Conservation (phyloP, 2,888 invertebrate species). For the Thereva nobilitata region DNA sequence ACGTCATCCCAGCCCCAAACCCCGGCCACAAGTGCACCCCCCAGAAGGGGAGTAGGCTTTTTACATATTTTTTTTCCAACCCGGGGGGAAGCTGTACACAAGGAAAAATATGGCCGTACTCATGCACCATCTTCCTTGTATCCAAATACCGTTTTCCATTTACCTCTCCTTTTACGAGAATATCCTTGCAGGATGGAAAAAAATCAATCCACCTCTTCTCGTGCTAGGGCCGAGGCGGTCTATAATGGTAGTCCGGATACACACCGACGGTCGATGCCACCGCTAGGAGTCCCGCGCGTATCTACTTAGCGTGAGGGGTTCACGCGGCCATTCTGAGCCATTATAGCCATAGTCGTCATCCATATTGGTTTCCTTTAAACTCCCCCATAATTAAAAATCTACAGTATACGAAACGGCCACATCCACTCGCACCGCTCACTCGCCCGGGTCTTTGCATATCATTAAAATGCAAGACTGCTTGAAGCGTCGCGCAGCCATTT, state of each 20-base stretch:
- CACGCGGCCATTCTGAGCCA: constrained; percentile 28
- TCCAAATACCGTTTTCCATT: constrained; percentile 16
- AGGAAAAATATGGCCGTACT: constrained; percentile 29
- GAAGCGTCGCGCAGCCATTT: not conserved
- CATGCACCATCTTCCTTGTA: constrained; percentile 22
- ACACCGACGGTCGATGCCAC: constrained; percentile 5
- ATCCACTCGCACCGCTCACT: constrained; percentile 14
- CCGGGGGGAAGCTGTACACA: constrained; percentile 14
- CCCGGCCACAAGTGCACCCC: constrained; percentile 6
- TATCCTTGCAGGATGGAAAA: constrained; percentile 28
- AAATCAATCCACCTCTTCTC: not conserved
- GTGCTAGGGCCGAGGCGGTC: no score
- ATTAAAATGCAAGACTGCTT: constrained; percentile 3
- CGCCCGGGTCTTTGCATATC: not conserved
- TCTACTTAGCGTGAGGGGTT: constrained; percentile 19
- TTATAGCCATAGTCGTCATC: constrained; percentile 36
- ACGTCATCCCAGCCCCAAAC: constrained; percentile 18
- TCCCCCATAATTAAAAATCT: constrained; percentile 48
- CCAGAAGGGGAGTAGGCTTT: no score
- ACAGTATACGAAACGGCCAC: constrained; percentile 41
- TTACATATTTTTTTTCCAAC: constrained; percentile 8
- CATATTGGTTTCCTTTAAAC: constrained; percentile 41
- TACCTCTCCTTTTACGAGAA: constrained; percentile 6
- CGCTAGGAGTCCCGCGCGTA: constrained; percentile 7
- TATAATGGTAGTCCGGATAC: no score